Conservation (phyloP, 92 coral and sea anemone species). For the Montipora capitata region DNA sequence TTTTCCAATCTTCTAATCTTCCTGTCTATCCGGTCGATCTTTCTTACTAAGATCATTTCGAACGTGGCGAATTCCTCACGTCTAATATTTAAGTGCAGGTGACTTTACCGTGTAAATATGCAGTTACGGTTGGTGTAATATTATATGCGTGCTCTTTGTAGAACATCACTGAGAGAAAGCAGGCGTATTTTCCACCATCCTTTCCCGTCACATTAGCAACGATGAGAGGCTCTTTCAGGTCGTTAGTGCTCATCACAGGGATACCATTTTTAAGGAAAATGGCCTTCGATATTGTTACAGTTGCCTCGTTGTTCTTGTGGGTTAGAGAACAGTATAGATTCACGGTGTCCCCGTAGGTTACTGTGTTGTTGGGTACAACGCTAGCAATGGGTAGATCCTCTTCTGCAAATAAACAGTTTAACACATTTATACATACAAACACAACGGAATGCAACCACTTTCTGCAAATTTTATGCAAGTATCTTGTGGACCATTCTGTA, state of each 20-base stretch:
- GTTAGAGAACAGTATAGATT: constrained; percentile 61
- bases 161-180: constrained; percentile 5
- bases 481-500: too few relatives aligned
- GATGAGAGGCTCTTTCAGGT: constrained; percentile 19
- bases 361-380: constrained; percentile 52
- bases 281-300: constrained; percentile 16
- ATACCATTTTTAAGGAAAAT: constrained; percentile 1
- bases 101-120: constrained; percentile 28
- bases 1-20: too few relatives aligned
- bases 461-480: too few relatives aligned
- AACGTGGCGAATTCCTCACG: too few relatives aligned
- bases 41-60: too few relatives aligned
- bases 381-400: constrained; percentile 62
- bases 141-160: not conserved
- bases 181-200: constrained; percentile 28
- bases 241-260: constrained; percentile 1
- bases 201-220: not conserved
- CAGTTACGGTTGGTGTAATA: constrained; percentile 12
- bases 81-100: not conserved
- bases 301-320: constrained; percentile 25
- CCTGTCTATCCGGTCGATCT: too few relatives aligned
- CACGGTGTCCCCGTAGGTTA: constrained; percentile 50
- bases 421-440: not conserved
- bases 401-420: constrained; percentile 16
- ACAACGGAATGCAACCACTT: too few relatives aligned